Conservation (phyloP, 2,797 vertebrate genomes). For the Clarias platycephalus region DNA sequence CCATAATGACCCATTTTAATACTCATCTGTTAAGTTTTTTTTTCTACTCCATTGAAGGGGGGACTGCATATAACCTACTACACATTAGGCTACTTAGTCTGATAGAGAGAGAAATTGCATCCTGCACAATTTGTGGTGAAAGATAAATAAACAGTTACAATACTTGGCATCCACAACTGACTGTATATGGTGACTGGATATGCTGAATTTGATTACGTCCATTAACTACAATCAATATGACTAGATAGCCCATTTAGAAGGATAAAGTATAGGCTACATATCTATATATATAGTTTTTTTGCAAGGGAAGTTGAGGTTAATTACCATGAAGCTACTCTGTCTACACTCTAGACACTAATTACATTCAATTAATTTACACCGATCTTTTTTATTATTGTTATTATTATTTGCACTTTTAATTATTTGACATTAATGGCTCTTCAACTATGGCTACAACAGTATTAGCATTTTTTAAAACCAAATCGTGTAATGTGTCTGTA, state of each 20-base stretch:
- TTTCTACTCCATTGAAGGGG: neutral
- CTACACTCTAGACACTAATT: conserved; percentile 32
- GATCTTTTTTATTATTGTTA: neutral
- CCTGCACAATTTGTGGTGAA: conserved; percentile 13
- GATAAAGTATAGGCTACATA: neutral
- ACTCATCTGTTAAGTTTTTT: conserved; percentile 12
- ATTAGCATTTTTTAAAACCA: neutral
- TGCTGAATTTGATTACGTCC: conserved; percentile 26
- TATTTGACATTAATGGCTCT: neutral
- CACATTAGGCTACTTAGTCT: conserved; percentile 10
- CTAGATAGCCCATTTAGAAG: conserved; percentile 19
- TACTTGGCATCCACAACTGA: conserved; percentile 12
- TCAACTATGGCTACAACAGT: neutral
- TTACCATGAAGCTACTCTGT: conserved; percentile 23
- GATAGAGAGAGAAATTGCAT: conserved; percentile 2
- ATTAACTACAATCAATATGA: conserved; percentile 30
- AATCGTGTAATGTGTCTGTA: neutral
- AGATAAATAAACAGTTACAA: conserved; percentile 9
- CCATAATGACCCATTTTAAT: conserved; percentile 30
- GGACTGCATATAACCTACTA: conserved; percentile 1
- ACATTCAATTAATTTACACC: conserved; percentile 26
- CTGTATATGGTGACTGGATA: conserved; percentile 18
- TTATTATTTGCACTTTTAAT: neutral
- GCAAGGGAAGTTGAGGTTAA: neutral
- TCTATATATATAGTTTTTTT: neutral